Evolutionary conservation across 2,888 invertebrate genomes (phyloP), one percentile per base, ranked within the genome.

Genomic region (Siphonodentalium dalli): DNA sequence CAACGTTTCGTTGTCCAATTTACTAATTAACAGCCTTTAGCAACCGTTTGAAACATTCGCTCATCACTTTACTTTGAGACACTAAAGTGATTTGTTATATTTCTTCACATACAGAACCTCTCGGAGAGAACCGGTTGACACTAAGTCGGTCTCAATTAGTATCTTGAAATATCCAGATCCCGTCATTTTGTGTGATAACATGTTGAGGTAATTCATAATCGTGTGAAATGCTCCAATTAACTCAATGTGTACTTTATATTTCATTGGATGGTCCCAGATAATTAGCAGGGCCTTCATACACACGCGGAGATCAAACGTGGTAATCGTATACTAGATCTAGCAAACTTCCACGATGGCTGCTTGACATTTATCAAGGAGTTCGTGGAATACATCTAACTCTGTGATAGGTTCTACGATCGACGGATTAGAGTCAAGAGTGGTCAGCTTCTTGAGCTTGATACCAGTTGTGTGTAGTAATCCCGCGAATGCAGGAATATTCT

Each of bases 111-210:
- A 31, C n/a, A 40, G 13, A 7, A 48, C 48, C 29, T 24, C 29
- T 4, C 31, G 9, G 13, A 48, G 39, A 35, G 31, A 48, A 11
- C 48, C 39, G n/a, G 18, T 38, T 9, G 39, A 40, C 18, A 48
- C 48, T 8, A 48, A 27, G 9, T 21, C 18, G 9, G 48, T 31
- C 31, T 48, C 48, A 11, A 48, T 18, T 4, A 48, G 40, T 7
- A 48, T 40, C 13, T 48, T 40, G 7, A 31, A 44, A 29, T 48
- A 48, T 21, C 48, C 48, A 27, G 48, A 48, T n/a, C 39, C 40
- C 8, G 29, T 11, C 15, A 21, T 39, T 15, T 48, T 39, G 23
- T 33, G 26, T 11, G 38, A 27, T 8, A 48, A 8, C 48, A 48
- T 48, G 6, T 29, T 28, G 13, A 48, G 24, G 31, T 40, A 48